Evolutionary conservation across 1,140 invertebrate genomes (phyloP).

Genomic region (Trichonephila clavipes): DNA sequence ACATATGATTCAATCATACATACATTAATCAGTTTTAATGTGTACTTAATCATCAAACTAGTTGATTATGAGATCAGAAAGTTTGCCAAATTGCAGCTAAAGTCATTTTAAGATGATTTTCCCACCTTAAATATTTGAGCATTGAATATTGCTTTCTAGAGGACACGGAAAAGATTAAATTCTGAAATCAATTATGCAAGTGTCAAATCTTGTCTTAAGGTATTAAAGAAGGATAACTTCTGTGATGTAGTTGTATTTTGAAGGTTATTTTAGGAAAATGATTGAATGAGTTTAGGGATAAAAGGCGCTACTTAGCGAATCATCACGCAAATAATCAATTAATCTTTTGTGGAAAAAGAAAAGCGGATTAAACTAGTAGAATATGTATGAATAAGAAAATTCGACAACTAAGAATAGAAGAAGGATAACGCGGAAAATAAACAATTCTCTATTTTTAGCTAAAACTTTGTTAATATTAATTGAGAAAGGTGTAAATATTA

Average conservation of each 20-base stretch:
- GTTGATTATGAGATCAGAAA: neutral
- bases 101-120: neutral
- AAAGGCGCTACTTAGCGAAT: neutral
- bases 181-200: conserved; percentile 22
- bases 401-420: too few species aligned
- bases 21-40: too few species aligned
- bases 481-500: neutral
- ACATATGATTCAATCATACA: too few species aligned
- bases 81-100: neutral
- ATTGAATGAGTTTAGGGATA: neutral
- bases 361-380: too few species aligned
- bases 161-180: conserved; percentile 9
- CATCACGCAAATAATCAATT: conserved; percentile 31
- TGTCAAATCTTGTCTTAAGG: conserved; percentile 5
- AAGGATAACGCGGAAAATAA: too few species aligned
- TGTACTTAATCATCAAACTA: too few species aligned
- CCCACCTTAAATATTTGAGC: neutral
- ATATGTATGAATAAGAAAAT: too few species aligned
- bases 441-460: too few species aligned
- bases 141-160: neutral
- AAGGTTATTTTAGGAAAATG: conserved; percentile 12
- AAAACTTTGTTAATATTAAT: too few species aligned
- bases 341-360: neutral
- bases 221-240: neutral
- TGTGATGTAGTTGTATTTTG: neutral